Evolutionary conservation across 1,140 invertebrate species (phyloP), one percentile per base, ranked within the genome.

Genomic region (Drosophila obscura): DNA sequence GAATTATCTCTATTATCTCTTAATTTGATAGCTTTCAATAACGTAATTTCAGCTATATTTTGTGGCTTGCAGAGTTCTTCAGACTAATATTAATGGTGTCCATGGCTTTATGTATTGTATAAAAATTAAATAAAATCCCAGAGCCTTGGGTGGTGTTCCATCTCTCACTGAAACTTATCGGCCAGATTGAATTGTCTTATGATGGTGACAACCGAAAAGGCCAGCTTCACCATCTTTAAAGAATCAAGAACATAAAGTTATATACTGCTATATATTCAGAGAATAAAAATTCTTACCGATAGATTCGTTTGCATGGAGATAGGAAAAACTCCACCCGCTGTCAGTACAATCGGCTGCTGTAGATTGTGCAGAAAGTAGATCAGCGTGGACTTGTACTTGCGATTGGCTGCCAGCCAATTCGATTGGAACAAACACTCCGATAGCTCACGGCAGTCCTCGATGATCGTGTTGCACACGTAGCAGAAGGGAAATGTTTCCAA

Each of bases 151-250:
- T 28, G 28, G 9, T 11, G 31, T 35, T 35, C 11, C 35, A 5
- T 0, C 26, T 7, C 11, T 39, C 4, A 39, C 35, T 39, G 35
- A 13, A 76, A 31, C 51, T 67, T 76, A 8, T 76, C 57, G 0
- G 15, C 64, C 13, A 76, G 35, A 26, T 76, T 53, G 51, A 76
- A 57, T 16, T 48, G 43, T 15, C 62, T 59, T 4, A 68, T 73
- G 41, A 76, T 26, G 0, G 73, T 76, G 9, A 76, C 64, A 1
- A 76, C 73, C 0, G 73, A 62, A n/a, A 76, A 76, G 24, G 73
- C 73, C 15, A 76, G 68, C 31, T 76, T 76, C 2, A 57, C 72
- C 73, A 76, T 68, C 72, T 76, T 1, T 5, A 75, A 44, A 11
- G 1, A 5, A 31, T 0, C 1, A 2, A 1, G 19, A 19, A 19